Conservation (phyloP, 1,140 invertebrate genomes). For the Helicoverpa zea region DNA sequence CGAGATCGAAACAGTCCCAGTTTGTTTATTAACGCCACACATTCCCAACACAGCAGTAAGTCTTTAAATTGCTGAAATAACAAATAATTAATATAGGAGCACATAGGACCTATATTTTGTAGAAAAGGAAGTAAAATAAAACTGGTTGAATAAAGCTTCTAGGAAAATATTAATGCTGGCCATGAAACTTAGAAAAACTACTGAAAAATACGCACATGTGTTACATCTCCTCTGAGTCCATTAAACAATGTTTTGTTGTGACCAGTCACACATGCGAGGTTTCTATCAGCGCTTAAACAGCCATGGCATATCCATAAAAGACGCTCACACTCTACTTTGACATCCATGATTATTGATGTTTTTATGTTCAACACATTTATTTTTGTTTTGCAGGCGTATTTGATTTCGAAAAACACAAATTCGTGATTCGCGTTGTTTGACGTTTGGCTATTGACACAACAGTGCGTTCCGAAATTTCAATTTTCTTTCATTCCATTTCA, state of each 20-base stretch:
- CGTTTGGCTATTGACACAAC: background rate
- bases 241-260: constrained; percentile 43
- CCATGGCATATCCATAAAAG: constrained; percentile 42
- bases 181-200: background rate
- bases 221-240: constrained; percentile 16
- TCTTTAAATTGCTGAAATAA: constrained; percentile 56
- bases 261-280: constrained; percentile 10
- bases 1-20: constrained; percentile 57
- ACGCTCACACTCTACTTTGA: constrained; percentile 7
- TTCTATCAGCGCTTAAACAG: constrained; percentile 51
- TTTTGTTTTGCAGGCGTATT: background rate
- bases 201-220: constrained; percentile 2
- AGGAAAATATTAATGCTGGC: background rate
- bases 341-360: constrained; percentile 11
- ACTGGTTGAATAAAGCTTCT: too few relatives aligned
- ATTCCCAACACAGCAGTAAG: constrained; percentile 70
- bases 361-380: background rate
- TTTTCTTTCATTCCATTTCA: too few relatives aligned
- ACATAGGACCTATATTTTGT: background rate
- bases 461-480: too few relatives aligned
- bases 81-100: background rate
- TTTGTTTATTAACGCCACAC: constrained; percentile 58
- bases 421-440: constrained; percentile 1
- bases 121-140: background rate
- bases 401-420: background rate